phyloP scores from a whole-genome alignment of 1,140 invertebrate genomes.

The Galleria mellonella region DNA sequence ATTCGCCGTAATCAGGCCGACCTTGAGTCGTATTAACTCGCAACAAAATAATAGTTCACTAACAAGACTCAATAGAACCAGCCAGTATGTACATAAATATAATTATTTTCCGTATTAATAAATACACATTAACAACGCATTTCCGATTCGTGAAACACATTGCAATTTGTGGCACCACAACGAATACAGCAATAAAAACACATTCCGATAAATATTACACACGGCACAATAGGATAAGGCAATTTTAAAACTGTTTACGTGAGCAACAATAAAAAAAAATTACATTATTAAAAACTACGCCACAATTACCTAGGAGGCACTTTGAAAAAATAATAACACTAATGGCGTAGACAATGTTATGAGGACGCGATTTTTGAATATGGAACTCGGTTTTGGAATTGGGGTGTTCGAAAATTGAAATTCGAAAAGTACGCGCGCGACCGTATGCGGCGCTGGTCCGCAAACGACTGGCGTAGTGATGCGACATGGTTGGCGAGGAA shows the following conservation, averaged over 20 bases:
- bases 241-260: constrained; percentile 3
- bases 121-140: constrained; percentile 1
- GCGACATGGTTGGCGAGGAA: neutral
- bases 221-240: neutral
- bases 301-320: neutral
- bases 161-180: constrained; percentile 24
- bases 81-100: neutral
- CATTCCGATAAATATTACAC: constrained; percentile 9
- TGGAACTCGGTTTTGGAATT: neutral
- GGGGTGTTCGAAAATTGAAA: constrained; percentile 3
- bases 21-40: too few relatives aligned
- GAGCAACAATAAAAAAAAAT: neutral
- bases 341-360: neutral
- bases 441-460: constrained; percentile 8
- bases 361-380: neutral
- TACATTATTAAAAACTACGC: neutral
- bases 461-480: constrained; percentile 4
- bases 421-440: constrained; percentile 10
- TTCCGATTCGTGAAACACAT: constrained; percentile 13
- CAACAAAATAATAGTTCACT: neutral
- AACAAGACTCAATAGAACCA: neutral
- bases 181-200: constrained; percentile 20
- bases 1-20: too few relatives aligned
- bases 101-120: neutral
- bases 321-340: constrained; percentile 2